Conservation (phyloP, 2,888 invertebrate species). For the Pherbina coryleti region DNA sequence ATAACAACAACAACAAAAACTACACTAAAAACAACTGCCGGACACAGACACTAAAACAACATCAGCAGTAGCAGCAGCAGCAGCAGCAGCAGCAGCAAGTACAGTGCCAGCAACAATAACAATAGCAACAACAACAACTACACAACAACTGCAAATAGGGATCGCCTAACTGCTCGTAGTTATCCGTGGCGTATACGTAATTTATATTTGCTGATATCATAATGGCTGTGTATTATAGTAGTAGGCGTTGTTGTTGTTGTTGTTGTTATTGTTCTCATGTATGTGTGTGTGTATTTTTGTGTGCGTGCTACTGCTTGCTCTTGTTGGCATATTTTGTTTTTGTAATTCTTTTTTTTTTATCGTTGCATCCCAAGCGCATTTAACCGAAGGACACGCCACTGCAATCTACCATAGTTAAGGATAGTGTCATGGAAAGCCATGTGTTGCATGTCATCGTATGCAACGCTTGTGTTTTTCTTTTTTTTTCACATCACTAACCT, state of each 20-base stretch:
- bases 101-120: background rate
- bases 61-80: background rate
- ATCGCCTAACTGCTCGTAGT: background rate
- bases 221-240: background rate
- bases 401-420: background rate
- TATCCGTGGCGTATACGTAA: slow-evolving; percentile 22
- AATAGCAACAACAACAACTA: slow-evolving; percentile 18
- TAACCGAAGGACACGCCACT: no score
- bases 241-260: slow-evolving; percentile 6
- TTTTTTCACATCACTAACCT: no score
- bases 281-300: background rate
- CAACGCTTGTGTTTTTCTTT: no score
- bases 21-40: slow-evolving; percentile 20
- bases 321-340: background rate
- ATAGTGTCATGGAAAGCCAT: background rate
- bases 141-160: background rate
- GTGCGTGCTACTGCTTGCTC: background rate
- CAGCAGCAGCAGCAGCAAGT: background rate
- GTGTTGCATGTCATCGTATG: background rate
- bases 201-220: slow-evolving; percentile 1
- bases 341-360: background rate
- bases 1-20: slow-evolving; percentile 26
- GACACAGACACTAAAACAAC: slow-evolving; percentile 11
- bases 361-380: background rate
- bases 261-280: background rate